phyloP scores from a whole-genome alignment of 1,140 invertebrate species.

The Drosophila ogumai region DNA sequence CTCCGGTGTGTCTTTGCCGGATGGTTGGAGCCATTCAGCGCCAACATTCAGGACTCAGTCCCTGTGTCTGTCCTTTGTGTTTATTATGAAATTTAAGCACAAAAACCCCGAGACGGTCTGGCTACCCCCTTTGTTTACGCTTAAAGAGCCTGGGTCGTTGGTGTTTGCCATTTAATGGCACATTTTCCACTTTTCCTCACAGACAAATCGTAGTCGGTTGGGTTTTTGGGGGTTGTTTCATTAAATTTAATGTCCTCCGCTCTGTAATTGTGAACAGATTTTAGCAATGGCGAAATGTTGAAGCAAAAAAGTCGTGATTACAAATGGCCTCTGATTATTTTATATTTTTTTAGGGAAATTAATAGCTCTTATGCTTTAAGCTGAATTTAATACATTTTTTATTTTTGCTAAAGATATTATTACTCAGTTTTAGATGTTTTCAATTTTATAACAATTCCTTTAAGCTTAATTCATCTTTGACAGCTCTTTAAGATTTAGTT shows the following conservation, averaged over 20 bases:
- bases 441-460: too few species aligned
- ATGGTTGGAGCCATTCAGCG: slow-evolving; percentile 71
- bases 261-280: slow-evolving; percentile 58
- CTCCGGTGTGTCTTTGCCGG: slow-evolving; percentile 54
- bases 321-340: slow-evolving; percentile 4
- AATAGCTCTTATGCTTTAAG: not conserved
- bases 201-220: slow-evolving; percentile 19
- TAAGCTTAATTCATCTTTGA: not conserved
- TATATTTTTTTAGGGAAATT: not conserved
- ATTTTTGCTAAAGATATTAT: too few species aligned
- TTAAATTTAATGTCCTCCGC: slow-evolving; percentile 69
- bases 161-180: slow-evolving; percentile 75
- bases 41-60: slow-evolving; percentile 37
- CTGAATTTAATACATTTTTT: not conserved
- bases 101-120: slow-evolving; percentile 62
- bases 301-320: slow-evolving; percentile 4
- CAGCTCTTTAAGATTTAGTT: not conserved
- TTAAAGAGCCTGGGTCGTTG: slow-evolving; percentile 48
- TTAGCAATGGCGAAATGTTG: slow-evolving; percentile 15
- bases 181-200: slow-evolving; percentile 67
- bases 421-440: too few species aligned
- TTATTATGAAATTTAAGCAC: slow-evolving; percentile 81
- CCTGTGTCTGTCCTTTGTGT: slow-evolving; percentile 54
- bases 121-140: slow-evolving; percentile 41
- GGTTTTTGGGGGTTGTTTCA: slow-evolving; percentile 36